Evolutionary conservation across 2,888 invertebrate species (phyloP), one percentile per base, ranked within the genome.

Genomic region (Matsumyia berberina): DNA sequence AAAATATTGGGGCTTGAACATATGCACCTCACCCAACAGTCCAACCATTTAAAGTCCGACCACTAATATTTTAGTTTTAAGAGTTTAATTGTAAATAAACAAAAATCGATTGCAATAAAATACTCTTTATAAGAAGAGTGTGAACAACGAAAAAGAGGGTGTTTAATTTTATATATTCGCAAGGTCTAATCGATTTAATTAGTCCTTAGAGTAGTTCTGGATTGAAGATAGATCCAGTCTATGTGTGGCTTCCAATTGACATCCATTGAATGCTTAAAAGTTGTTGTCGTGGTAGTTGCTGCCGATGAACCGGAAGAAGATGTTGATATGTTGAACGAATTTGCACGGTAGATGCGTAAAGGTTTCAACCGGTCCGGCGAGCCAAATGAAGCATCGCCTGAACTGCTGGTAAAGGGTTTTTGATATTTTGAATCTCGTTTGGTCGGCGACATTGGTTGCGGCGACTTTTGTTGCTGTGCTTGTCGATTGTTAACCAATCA

Each of bases 301-400:
- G 73, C 83, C 5, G 83, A 79, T 6, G 78, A 82, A 5, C 82
- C 66, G 0, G 82, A 82, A 1, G 82, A 82, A 5, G 82, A 82
- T 39, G 82, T 82, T 44, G 82, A 83, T 0, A 74, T 85, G 44
- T 86, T 88, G 55, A 88, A 88, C 0, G 88, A 88, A 49, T 90
- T 89, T 46, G 89, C 88, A 72, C 90, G 88, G 86, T 89, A 90
- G n/a, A 90, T 88, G 8, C 90, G 87, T 24, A 90, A 86, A 1
- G 90, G 90, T 66, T 90, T 90, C 8, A 88, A 66, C 1, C 89
- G 89, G 64, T 89, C 89, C n/a, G 89, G 88, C 4, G 89, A 89
- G 12, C 72, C 86, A 2, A 87, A 86, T 15, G 79, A 86, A 8
- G 53, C 51, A 24, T 86, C 87, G 0, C 37, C 60, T 24, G 74